These are phyloP conservation scores for Tachina fera DNA, from an alignment of 2,888 invertebrate genomes.

Conservation along the genomic window DNA sequence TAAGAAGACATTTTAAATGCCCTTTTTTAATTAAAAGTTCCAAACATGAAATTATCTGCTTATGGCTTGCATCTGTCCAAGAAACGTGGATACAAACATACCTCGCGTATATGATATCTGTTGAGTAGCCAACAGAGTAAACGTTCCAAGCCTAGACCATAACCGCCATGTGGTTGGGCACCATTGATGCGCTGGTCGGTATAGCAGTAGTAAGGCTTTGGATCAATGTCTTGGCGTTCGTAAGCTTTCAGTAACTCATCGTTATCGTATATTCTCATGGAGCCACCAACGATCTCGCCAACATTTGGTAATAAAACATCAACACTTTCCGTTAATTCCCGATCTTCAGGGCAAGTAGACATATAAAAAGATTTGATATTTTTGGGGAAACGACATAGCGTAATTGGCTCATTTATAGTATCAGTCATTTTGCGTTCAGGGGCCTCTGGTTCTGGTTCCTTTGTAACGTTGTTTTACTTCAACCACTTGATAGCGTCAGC, in stretches of 20 bases:
- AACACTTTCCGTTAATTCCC: conserved; percentile 96
- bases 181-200: conserved; percentile 98
- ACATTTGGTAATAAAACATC: conserved; percentile 98
- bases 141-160: conserved; percentile 98
- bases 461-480: conserved; percentile 94
- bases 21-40: conserved; percentile 6
- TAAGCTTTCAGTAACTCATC: conserved; percentile 89
- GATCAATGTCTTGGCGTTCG: conserved; percentile 94
- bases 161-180: conserved; percentile 98
- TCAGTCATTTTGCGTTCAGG: conserved; percentile 99
- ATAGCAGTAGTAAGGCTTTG: conserved; percentile 99
- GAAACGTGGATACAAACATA: conserved; percentile 98
- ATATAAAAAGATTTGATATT: conserved; percentile 99
- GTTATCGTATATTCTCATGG: conserved; percentile 97
- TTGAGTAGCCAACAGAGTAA: conserved; percentile 98
- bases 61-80: conserved; percentile 96
- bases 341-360: conserved; percentile 93
- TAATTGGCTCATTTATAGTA: conserved; percentile 96
- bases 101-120: conserved; percentile 98
- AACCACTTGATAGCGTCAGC: conserved; percentile 96
- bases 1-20: conserved; percentile 52
- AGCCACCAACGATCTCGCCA: conserved; percentile 99
- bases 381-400: conserved; percentile 96
- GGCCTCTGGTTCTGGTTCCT: conserved; percentile 99
- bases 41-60: conserved; percentile 63